Evolutionary conservation across 1,140 invertebrate genomes (phyloP), one percentile per base, ranked within the genome.

Genomic region (Drosophila ananassae): DNA sequence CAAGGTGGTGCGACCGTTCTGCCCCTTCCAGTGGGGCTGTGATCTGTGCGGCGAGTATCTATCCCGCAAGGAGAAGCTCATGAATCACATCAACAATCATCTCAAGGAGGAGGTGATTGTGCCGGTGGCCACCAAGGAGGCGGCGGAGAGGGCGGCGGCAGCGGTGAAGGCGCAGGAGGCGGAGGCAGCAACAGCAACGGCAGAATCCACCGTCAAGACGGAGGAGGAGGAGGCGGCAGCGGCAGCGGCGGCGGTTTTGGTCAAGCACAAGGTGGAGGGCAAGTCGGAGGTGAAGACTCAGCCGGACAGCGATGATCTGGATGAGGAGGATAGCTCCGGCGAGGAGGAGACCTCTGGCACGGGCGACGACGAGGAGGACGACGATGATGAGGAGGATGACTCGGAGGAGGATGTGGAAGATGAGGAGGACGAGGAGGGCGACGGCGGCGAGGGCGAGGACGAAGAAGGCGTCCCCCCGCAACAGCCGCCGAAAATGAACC

Each of bases 21-120:
- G 89, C 25, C 90, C 91, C 55, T 92, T 91, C 64, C 91, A 92
- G 46, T 92, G 91, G 91, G 87, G 87, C 55, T 92, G 91, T 71
- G 91, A 92, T 39, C 57, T 92, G 41, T 92, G 91, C 58, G 89
- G 90, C 44, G 90, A 89, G 46, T 90, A 91, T 57, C 71, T 92
- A 53, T 91, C 91, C 58, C 82, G 91, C 41, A 91, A 91, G 55
- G 91, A 92, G 74, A 90, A 92, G 69, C 73, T 92, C 3, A 81
- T 92, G 59, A 90, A 91, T 55, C 91, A 92, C 63, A 91, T 92
- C 13, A 78, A 90, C 25, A 91, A 91, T 60, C 90, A 91, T 59
- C 66, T 91, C 30, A 91, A 91, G 56, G 90, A 91, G 72, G 80
- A 81, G 28, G 82, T 79, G 5, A 90, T 91, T 53, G 90, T 91